Percentiles rank a stretch among this genome's conserved stretches.
Conservation (phyloP, 2,797 vertebrate species). For the Poeciliopsis gracilis region DNA sequence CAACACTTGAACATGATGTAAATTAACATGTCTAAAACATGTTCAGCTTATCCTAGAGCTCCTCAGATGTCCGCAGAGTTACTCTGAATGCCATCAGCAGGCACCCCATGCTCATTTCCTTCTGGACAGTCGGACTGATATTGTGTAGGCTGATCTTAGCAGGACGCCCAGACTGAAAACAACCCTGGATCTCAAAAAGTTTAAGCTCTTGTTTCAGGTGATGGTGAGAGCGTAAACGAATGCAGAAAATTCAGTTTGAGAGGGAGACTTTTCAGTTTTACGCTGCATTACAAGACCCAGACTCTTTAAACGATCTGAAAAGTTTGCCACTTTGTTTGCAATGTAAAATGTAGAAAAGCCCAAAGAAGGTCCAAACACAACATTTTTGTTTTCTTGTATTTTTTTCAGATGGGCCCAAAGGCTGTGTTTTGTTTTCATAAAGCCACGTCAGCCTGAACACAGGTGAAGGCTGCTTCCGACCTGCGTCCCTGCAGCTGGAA, state of each 20-base stretch:
- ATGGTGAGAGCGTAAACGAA: background rate
- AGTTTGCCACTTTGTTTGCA: background rate
- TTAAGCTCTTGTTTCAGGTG: background rate
- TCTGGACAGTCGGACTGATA: conserved; percentile 1
- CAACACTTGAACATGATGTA: background rate
- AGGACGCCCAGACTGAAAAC: conserved; percentile 1
- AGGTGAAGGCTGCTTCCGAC: conserved; percentile 27
- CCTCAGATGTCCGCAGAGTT: background rate
- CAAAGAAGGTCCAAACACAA: background rate
- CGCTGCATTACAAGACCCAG: background rate
- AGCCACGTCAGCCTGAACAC: conserved; percentile 15
- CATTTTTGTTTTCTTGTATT: background rate
- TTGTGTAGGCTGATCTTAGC: conserved; percentile 3
- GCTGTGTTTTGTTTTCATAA: conserved; percentile 7
- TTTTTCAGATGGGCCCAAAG: conserved; percentile 2
- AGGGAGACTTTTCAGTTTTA: background rate
- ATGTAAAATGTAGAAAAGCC: background rate
- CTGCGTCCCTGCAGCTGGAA: conserved; percentile 46
- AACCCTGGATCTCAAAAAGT: background rate
- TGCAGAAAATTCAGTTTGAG: conserved; percentile 11
- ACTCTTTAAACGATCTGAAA: background rate
- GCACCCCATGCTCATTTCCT: conserved; percentile 1
- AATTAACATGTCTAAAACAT: background rate
- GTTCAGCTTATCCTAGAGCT: background rate
- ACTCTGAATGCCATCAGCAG: background rate